phyloP scores from a whole-genome alignment of 2,888 invertebrate genomes.

The Sinodicranocentrus sp. region DNA sequence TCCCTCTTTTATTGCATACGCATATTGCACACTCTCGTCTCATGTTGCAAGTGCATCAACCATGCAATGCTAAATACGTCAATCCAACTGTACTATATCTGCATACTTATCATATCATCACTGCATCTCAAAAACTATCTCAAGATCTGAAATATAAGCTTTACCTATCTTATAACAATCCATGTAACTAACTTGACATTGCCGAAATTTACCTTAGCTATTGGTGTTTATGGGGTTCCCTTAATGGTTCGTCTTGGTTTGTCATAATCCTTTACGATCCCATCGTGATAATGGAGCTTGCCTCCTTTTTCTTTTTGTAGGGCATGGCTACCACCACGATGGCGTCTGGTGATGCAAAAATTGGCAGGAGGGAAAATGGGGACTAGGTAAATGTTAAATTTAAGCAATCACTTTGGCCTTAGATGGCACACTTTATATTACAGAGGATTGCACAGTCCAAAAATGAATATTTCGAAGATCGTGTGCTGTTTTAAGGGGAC shows the following conservation, averaged over 20 bases:
- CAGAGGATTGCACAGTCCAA: too few species aligned
- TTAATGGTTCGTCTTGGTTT: conserved; percentile 19
- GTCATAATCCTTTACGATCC: too few species aligned
- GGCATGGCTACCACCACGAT: conserved; percentile 28
- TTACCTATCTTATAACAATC: too few species aligned
- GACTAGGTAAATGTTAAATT: conserved; percentile 66
- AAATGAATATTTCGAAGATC: too few species aligned
- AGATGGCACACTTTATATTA: conserved; percentile 4
- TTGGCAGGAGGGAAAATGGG: conserved; percentile 44
- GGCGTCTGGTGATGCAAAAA: too few species aligned
- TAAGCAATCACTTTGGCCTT: conserved; percentile 57
- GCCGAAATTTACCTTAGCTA: conserved; percentile 26
- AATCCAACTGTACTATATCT: too few species aligned
- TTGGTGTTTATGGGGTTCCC: background rate
- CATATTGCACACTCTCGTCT: background rate
- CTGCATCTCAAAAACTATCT: too few species aligned
- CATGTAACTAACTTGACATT: conserved; percentile 33
- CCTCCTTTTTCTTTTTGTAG: conserved; percentile 43
- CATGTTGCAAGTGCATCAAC: background rate
- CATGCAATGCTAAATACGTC: background rate
- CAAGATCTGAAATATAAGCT: too few species aligned
- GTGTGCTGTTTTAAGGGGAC: too few species aligned
- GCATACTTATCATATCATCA: too few species aligned
- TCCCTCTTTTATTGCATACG: too few species aligned
- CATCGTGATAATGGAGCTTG: too few species aligned